Base-by-base conservation (phyloP, 2,113 vertebrate species). In the Eulemur macaco region DNA sequence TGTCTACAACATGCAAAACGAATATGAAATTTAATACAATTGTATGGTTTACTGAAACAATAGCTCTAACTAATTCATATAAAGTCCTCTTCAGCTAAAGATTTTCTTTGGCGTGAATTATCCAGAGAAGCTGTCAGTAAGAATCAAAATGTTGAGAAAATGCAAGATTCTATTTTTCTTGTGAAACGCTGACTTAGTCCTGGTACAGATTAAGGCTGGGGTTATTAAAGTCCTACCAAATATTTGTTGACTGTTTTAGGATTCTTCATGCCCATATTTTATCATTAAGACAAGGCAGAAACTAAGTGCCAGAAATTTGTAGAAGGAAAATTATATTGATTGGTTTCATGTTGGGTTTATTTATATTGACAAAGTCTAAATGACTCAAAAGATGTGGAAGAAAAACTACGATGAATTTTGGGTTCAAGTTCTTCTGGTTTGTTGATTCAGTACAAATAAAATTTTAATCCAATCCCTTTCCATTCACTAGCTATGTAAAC, bases 41-140 rank as follows among this genome's bases (percentile, higher is more conserved):
- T 93, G 77, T 20, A 68, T 64, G 37, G 54, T 52, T 96, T 89
- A 52, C 56, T 80, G 52, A 92, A 94, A 96, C 52, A 85, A 81
- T 58, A 66, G 13, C 39, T 81, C 52, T 84, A 63, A 83, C 29
- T 52, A 74, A 84, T 78, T 90, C 23, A 29, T 37, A 52, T 7
- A 42, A 56, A 47, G 5, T 77, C 11, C 63, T 85, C 87, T 17
- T 63, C 45, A 94, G 82, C 20, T 63, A 64, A 87, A 85, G 34
- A 78, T 83, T 89, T 94, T 95, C n/a, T 80, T 97, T 39, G 20
- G 18, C 60, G 58, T 66, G 54, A 97, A 80, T 94, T 95, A 85
- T 88, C 77, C 42, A 85, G 34, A 69, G 56, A 81, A 34, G 4
- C 34, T 69, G 68, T 89, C 63, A 78, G 58, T 45, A 94, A 94